Percentiles rank a stretch among this genome's conserved stretches.
Conservation (phyloP, 1,140 invertebrate species). For the Gryon sp. region DNA sequence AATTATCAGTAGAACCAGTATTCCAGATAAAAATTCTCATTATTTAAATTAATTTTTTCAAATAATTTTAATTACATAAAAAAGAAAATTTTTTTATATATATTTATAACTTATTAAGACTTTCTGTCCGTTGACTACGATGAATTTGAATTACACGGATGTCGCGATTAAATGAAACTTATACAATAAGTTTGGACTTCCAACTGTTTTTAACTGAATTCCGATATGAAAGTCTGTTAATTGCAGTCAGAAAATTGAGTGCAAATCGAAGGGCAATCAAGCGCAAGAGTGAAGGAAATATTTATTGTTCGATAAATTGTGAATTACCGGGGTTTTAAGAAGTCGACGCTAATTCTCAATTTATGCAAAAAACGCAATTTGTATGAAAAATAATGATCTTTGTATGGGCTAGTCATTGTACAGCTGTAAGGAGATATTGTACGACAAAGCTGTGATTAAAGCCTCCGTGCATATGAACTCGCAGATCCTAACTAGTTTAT, state of each 20-base stretch:
- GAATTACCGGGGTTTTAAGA: conserved; percentile 5
- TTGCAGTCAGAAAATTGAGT: conserved; percentile 14
- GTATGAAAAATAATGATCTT: conserved; percentile 73
- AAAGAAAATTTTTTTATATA: too few relatives aligned
- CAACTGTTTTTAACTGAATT: too few relatives aligned
- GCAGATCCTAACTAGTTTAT: conserved; percentile 74
- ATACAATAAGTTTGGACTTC: too few relatives aligned
- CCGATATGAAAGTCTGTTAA: too few relatives aligned
- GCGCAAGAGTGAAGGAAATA: conserved; percentile 32
- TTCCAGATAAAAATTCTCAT: too few relatives aligned
- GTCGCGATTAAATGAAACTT: too few relatives aligned
- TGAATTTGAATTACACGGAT: too few relatives aligned
- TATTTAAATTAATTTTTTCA: too few relatives aligned
- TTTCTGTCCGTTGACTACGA: too few relatives aligned
- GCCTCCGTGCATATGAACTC: conserved; percentile 75
- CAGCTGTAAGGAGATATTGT: conserved; percentile 75
- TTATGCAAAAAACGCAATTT: conserved; percentile 4
- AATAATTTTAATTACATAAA: too few relatives aligned
- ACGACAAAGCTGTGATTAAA: conserved; percentile 78
- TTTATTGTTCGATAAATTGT: conserved; percentile 33
- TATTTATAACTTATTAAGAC: too few relatives aligned
- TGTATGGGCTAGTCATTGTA: conserved; percentile 77
- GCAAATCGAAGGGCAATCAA: conserved; percentile 22
- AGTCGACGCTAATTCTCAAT: conserved; percentile 7
- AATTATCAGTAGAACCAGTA: too few relatives aligned